Percentiles rank a stretch among this genome's conserved stretches.
Evolutionary conservation across 2,113 vertebrate species (phyloP).

Genomic region (Poecile atricapillus): DNA sequence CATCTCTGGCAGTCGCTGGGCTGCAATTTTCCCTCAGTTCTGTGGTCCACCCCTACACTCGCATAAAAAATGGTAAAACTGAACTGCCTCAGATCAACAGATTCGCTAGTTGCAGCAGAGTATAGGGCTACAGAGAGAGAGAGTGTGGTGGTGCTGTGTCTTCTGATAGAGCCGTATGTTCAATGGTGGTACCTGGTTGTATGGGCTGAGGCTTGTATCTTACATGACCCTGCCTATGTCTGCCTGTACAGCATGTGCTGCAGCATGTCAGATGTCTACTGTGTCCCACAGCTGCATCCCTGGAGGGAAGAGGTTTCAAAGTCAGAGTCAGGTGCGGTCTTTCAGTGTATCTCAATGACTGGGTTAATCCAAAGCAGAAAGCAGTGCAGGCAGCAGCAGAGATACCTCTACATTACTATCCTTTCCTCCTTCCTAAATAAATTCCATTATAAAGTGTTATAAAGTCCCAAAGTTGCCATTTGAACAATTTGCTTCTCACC

Average conservation of each 20-base stretch:
- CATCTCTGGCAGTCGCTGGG: not conserved
- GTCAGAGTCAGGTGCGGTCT: not conserved
- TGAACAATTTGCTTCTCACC: not conserved
- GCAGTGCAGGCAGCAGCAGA: not conserved
- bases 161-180: not conserved
- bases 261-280: not conserved
- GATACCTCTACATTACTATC: not conserved
- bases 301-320: not conserved
- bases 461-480: not conserved
- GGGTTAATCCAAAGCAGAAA: not conserved
- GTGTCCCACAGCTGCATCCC: not conserved
- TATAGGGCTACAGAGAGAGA: not conserved
- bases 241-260: not conserved
- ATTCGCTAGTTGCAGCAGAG: not conserved
- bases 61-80: not conserved
- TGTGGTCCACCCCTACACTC: not conserved
- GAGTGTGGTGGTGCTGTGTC: not conserved
- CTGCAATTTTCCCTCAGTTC: not conserved
- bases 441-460: not conserved
- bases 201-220: not conserved
- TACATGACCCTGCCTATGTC: not conserved
- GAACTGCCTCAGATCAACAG: not conserved
- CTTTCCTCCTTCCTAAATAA: not conserved
- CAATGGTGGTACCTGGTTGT: not conserved
- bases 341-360: not conserved